phyloP scores from a whole-genome alignment of 2,797 vertebrate species.

The Anabacerthia variegaticeps region DNA sequence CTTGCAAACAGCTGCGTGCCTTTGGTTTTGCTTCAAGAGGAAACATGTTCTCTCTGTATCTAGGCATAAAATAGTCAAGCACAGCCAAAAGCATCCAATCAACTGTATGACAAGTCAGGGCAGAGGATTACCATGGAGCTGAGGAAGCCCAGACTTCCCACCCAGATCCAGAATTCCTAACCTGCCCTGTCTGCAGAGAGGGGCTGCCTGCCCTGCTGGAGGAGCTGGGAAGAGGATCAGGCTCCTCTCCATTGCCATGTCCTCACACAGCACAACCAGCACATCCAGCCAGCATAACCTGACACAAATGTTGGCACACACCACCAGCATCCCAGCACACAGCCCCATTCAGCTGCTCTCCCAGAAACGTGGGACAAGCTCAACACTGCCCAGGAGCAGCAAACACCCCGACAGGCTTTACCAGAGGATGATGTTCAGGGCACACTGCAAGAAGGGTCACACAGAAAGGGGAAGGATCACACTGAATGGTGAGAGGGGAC shows the following conservation, averaged over 20 bases:
- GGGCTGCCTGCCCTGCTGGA: neutral
- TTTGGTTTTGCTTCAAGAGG: constrained; percentile 8
- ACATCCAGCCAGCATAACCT: neutral
- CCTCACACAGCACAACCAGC: neutral
- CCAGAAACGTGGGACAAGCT: neutral
- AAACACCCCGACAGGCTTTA: neutral
- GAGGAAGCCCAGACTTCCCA: neutral
- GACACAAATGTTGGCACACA: rapidly evolving
- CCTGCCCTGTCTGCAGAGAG: neutral
- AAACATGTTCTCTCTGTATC: neutral
- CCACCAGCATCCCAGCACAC: neutral
- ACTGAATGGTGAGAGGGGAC: neutral
- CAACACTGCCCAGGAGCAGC: neutral
- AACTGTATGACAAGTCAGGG: neutral
- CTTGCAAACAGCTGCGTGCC: rapidly evolving
- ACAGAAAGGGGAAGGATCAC: neutral
- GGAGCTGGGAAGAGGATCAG: neutral
- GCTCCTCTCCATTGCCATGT: rapidly evolving
- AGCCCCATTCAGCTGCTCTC: neutral
- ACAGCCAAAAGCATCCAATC: neutral
- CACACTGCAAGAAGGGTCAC: rapidly evolving
- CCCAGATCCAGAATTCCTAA: neutral
- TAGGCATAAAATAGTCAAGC: neutral
- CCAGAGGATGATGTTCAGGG: rapidly evolving
- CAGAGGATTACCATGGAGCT: neutral